These are phyloP conservation scores for Pipistrellus pipistrellus DNA, from an alignment of 2,797 vertebrate species.

Conservation along the genomic window DNA sequence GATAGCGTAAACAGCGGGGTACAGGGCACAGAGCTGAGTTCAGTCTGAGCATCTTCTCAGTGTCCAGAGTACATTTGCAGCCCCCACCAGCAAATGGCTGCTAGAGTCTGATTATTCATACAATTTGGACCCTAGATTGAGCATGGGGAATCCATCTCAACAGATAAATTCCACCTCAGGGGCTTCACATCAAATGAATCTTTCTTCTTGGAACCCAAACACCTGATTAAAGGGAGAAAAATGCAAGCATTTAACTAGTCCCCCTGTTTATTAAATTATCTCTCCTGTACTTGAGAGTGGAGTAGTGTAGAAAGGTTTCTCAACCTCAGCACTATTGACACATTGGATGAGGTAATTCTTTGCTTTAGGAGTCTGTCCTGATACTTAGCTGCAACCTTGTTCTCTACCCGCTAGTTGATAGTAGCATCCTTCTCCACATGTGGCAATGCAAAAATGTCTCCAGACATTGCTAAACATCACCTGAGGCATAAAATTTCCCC, in stretches of 20 bases:
- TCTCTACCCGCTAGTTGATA: neutral
- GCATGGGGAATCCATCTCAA: neutral
- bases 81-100: neutral
- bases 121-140: neutral
- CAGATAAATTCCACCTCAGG: neutral
- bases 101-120: neutral
- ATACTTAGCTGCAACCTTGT: neutral
- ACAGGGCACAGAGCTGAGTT: neutral
- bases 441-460: neutral
- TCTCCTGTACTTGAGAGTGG: neutral
- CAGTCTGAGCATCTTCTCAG: neutral
- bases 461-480: neutral
- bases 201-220: neutral
- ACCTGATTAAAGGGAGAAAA: neutral
- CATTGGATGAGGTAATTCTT: neutral
- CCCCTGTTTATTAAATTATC: neutral
- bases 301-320: neutral
- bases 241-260: neutral
- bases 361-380: neutral
- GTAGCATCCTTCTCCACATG: neutral
- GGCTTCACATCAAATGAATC: neutral
- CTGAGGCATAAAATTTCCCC: neutral
- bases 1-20: accelerated
- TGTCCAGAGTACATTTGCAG: neutral
- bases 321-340: neutral